phyloP scores from a whole-genome alignment of 2,797 vertebrate species.

The Peromyscus eremicus region DNA sequence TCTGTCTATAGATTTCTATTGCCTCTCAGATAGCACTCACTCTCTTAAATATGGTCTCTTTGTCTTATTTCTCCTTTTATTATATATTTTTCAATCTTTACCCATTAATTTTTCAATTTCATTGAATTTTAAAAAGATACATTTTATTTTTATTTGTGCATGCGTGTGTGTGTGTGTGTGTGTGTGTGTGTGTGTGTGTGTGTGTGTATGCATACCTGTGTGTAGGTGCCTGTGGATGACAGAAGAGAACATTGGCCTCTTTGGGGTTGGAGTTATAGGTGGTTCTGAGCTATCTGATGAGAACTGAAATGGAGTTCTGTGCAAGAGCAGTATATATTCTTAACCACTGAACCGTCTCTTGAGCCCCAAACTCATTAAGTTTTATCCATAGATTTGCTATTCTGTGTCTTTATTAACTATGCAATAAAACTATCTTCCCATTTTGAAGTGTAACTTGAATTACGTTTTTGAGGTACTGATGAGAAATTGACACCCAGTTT shows the following conservation, averaged over 20 bases:
- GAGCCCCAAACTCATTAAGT: background rate
- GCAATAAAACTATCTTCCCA: background rate
- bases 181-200: background rate
- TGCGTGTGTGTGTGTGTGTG: background rate
- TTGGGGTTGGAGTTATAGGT: background rate
- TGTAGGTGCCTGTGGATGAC: background rate
- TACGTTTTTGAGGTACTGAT: background rate
- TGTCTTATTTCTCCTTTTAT: background rate
- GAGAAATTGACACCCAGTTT: background rate
- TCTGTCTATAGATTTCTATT: background rate
- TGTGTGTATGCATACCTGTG: background rate
- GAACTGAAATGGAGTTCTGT: background rate
- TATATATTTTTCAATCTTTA: background rate
- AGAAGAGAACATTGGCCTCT: background rate
- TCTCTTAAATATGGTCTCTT: background rate
- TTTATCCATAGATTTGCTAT: background rate
- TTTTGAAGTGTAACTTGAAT: slow-evolving; percentile 16
- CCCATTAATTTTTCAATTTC: background rate
- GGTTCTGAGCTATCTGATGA: background rate
- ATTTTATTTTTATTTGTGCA: background rate
- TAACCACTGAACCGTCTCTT: background rate
- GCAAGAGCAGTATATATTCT: background rate
- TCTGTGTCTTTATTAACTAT: background rate
- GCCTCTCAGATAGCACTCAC: background rate
- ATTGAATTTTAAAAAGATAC: background rate